Conservation (phyloP, 2,797 vertebrate species). For the Hozukius guyotensis region DNA sequence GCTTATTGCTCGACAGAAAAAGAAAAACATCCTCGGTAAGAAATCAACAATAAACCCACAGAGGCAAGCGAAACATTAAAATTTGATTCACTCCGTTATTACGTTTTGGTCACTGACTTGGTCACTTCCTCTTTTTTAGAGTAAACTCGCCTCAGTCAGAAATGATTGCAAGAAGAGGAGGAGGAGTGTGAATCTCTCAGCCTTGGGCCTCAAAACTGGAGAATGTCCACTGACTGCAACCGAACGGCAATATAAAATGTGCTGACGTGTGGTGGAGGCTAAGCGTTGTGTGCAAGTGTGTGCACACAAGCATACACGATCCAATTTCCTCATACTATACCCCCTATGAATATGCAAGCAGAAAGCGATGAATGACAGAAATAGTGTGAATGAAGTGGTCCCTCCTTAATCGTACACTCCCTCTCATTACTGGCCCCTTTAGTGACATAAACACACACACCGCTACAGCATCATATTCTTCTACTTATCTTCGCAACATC, state of each 20-base stretch:
- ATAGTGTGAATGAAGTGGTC: slow-evolving; percentile 52
- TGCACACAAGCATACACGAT: slow-evolving; percentile 37
- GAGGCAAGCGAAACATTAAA: not conserved
- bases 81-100: not conserved
- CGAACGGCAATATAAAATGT: slow-evolving; percentile 34
- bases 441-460: not conserved
- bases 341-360: slow-evolving; percentile 50
- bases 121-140: not conserved
- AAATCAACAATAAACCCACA: slow-evolving; percentile 5
- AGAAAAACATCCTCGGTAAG: not conserved
- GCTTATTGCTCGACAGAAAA: not conserved
- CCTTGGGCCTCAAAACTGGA: slow-evolving; percentile 26
- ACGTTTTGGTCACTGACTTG: not conserved
- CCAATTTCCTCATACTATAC: slow-evolving; percentile 43
- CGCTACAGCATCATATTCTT: not conserved
- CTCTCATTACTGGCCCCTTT: slow-evolving; percentile 13
- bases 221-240: slow-evolving; percentile 18
- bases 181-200: slow-evolving; percentile 7
- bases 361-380: slow-evolving; percentile 34
- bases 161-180: not conserved
- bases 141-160: not conserved
- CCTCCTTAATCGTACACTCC: slow-evolving; percentile 7
- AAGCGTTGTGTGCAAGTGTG: slow-evolving; percentile 15
- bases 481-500: not conserved
- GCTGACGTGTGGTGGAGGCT: slow-evolving; percentile 36